Conservation (phyloP, 2,113 vertebrate species). For the Myiopsitta monachus region DNA sequence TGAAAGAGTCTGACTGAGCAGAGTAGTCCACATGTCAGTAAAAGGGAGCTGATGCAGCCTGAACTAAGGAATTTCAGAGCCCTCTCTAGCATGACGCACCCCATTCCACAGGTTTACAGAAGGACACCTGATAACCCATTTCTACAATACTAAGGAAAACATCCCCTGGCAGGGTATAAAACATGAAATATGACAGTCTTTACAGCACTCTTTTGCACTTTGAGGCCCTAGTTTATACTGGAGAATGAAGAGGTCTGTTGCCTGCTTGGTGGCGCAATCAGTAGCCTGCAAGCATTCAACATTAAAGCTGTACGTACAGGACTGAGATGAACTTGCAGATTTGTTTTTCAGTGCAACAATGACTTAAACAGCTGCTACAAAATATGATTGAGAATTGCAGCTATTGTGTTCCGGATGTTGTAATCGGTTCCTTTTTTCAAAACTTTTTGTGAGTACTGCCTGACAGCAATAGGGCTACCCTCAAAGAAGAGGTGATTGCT, state of each 20-base stretch:
- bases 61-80: neutral
- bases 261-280: neutral
- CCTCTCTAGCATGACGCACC: fast-evolving
- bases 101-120: neutral
- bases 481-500: constrained; percentile 10
- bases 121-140: neutral
- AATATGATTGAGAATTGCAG: neutral
- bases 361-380: neutral
- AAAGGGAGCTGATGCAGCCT: neutral
- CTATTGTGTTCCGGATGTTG: neutral
- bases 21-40: neutral
- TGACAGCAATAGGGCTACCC: neutral
- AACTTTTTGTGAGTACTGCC: neutral
- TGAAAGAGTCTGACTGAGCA: neutral
- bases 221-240: neutral
- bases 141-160: neutral
- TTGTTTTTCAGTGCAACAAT: neutral
- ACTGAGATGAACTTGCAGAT: neutral
- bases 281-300: neutral
- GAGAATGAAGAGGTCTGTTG: neutral
- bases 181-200: neutral
- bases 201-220: neutral
- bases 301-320: neutral
- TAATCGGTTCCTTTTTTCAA: neutral
- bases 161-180: neutral